Conservation (phyloP, 23 tunicate genomes). For the Diplosoma virens region DNA sequence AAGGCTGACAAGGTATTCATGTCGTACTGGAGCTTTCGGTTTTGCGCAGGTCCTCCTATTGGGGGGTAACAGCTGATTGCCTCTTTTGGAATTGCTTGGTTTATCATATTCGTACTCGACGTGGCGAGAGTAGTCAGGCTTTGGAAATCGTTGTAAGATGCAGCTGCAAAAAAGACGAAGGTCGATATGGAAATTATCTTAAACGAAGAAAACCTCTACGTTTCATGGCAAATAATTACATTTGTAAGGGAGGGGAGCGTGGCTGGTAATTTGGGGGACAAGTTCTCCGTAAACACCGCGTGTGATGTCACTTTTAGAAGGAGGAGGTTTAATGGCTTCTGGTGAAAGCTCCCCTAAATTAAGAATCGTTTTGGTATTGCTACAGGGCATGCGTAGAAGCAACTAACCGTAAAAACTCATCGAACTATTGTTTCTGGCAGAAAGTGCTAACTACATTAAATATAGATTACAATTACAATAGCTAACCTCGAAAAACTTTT, state of each 20-base stretch:
- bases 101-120: slow-evolving; percentile 26
- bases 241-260: slow-evolving; percentile 42
- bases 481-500: slow-evolving; percentile 83
- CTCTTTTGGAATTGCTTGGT: slow-evolving; percentile 40
- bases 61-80: slow-evolving; percentile 79
- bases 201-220: neutral
- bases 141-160: slow-evolving; percentile 33
- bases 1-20: neutral
- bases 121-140: slow-evolving; percentile 33
- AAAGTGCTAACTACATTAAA: too few species aligned
- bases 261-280: slow-evolving; percentile 31
- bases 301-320: slow-evolving; percentile 62
- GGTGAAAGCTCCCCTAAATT: slow-evolving; percentile 86
- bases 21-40: slow-evolving; percentile 43
- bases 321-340: slow-evolving; percentile 88
- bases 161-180: neutral
- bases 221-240: slow-evolving; percentile 1
- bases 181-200: neutral
- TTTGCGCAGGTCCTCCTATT: slow-evolving; percentile 72
- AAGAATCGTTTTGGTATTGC: too few species aligned
- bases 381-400: too few species aligned
- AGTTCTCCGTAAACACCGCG: slow-evolving; percentile 64
- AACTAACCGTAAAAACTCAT: too few species aligned
- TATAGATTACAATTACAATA: too few species aligned
- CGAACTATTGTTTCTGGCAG: too few species aligned